phyloP scores from a whole-genome alignment of 2,888 invertebrate genomes.

The Criorhina ranunculi region DNA sequence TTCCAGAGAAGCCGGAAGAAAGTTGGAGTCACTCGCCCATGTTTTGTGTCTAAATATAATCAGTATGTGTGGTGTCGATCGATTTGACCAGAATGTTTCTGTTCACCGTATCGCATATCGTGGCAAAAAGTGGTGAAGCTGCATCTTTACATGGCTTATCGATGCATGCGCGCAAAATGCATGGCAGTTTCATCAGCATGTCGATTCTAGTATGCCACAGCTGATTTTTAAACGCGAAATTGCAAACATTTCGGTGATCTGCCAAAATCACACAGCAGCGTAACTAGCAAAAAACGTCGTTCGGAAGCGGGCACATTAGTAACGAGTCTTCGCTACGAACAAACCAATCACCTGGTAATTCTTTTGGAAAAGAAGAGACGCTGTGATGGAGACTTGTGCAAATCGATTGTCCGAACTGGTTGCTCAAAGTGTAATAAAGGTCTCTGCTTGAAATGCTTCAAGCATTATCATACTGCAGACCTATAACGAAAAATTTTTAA shows the following conservation, averaged over 20 bases:
- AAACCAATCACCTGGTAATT: constrained; percentile 1
- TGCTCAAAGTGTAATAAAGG: constrained; percentile 6
- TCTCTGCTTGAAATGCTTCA: constrained; percentile 17
- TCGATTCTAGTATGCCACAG: too few relatives aligned
- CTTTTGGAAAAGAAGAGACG: constrained; percentile 8
- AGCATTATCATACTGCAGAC: constrained; percentile 13
- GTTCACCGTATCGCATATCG: too few relatives aligned
- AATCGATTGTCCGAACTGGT: constrained; percentile 11
- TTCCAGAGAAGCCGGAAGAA: too few relatives aligned
- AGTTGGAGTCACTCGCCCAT: too few relatives aligned
- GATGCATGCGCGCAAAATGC: neutral
- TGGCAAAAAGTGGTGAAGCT: too few relatives aligned
- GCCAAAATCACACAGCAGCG: too few relatives aligned
- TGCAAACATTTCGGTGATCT: too few relatives aligned
- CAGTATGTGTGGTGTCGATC: too few relatives aligned
- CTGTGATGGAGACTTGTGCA: constrained; percentile 8
- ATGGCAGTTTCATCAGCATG: neutral
- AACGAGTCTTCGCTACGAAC: neutral
- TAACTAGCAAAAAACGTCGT: neutral
- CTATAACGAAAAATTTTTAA: neutral
- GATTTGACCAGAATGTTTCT: too few relatives aligned
- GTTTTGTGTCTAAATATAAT: too few relatives aligned
- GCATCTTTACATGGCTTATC: too few relatives aligned
- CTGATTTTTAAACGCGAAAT: too few relatives aligned
- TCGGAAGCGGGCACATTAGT: neutral